Conservation (phyloP, 2,888 invertebrate species). For the Spisula subtruncata region DNA sequence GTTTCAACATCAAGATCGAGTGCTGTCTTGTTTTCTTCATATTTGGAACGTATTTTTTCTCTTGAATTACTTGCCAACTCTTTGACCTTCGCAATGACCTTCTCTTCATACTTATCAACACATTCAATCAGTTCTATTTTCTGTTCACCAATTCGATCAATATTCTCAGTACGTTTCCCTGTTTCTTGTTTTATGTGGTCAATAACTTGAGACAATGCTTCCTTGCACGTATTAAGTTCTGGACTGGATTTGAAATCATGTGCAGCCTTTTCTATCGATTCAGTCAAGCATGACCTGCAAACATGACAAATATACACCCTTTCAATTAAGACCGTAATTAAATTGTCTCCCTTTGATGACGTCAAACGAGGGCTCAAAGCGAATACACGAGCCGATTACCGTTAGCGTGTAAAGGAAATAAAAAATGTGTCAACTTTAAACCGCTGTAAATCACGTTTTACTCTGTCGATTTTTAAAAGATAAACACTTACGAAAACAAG, state of each 20-base stretch:
- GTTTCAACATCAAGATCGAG: slow-evolving; percentile 18
- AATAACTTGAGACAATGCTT: neutral
- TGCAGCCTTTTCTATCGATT: neutral
- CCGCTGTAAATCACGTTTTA: too few species aligned
- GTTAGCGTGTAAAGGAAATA: too few species aligned
- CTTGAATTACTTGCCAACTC: slow-evolving; percentile 25
- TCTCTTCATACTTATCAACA: slow-evolving; percentile 35
- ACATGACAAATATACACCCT: too few species aligned
- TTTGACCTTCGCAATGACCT: slow-evolving; percentile 18
- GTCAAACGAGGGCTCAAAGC: too few species aligned
- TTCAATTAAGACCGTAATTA: too few species aligned
- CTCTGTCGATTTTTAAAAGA: too few species aligned
- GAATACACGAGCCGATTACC: too few species aligned
- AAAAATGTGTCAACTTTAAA: too few species aligned
- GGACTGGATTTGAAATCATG: slow-evolving; percentile 23
- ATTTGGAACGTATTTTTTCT: slow-evolving; percentile 33
- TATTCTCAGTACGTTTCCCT: slow-evolving; percentile 14
- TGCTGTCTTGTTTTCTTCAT: slow-evolving; percentile 33
- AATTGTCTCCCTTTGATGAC: too few species aligned
- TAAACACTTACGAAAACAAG: too few species aligned
- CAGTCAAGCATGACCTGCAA: too few species aligned
- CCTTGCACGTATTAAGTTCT: neutral
- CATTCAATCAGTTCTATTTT: slow-evolving; percentile 29
- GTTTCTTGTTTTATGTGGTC: slow-evolving; percentile 23
- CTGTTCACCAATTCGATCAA: slow-evolving; percentile 7